Evolutionary conservation across 2,113 vertebrate genomes (phyloP), one percentile per base, ranked within the genome.

Genomic region (Brienomyrus brachyistius): DNA sequence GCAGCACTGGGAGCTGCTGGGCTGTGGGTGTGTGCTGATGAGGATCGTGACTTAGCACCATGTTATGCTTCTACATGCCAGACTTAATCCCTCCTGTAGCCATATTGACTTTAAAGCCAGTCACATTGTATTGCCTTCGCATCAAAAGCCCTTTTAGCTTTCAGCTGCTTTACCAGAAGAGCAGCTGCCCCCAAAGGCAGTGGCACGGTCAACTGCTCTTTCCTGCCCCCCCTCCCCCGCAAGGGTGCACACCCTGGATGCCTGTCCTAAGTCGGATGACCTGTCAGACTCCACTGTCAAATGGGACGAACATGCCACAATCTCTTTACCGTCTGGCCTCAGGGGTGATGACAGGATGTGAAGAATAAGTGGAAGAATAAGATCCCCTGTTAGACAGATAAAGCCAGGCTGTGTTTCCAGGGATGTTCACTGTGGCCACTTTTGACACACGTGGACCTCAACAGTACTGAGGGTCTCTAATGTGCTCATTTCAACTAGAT

Each of bases 11-110:
- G 56, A n/a, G 9, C 43, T 27, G 40, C 77, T 52, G 21, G 77
- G 35, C 27, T 13, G 45, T n/a, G 21, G 56, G 47, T 40, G 23
- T 17, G n/a, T 82, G 11, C 59, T 48, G 27, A 45, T 17, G 15
- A 86, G 50, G n/a, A 13, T 66, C n/a, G 4, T 66, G 4, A 70
- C 0, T 21, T 40, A 8, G 21, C 35, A 31, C 66, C 27, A 47
- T 10, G 48, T 80, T 77, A n/a, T 43, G 89, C 50, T 80, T 31
- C 51, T 48, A 47, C 89, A 77, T 70, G 45, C 89, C 89, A 86
- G 47, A 62, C 31, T 66, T 77, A 90, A 90, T 90, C 47, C 35
- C 13, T 45, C 23, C 50, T 87, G 89, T 77, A 31, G 89, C 48
- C 50, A n/a, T 90, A 54, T 27, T 52, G 89, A 56, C 62, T 54